Percentiles rank a stretch among this genome's conserved stretches.
These are phyloP conservation scores for Drosophila anceps DNA, from an alignment of 2,888 invertebrate species.

Conservation along the genomic window DNA sequence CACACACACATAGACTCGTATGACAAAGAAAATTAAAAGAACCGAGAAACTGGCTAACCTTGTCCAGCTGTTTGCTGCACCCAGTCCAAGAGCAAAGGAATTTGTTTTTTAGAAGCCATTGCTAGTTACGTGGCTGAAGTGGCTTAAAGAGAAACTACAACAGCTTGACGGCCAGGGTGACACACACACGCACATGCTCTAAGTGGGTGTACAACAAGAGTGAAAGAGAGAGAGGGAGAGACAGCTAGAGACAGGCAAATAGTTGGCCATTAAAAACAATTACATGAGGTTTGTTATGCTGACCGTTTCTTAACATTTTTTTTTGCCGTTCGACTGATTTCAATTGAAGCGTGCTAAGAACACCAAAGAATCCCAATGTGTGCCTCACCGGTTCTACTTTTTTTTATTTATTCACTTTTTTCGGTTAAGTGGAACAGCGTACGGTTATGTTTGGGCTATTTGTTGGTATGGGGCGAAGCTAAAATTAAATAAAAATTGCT, in stretches of 20 bases:
- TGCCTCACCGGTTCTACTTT: constrained; percentile 27
- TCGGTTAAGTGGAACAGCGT: constrained; percentile 61
- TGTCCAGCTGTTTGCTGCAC: constrained; percentile 69
- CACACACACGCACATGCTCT: constrained; percentile 33
- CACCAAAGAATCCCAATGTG: constrained; percentile 42
- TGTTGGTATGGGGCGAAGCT: constrained; percentile 48
- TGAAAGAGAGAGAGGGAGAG: constrained; percentile 11
- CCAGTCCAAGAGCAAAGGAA: constrained; percentile 69
- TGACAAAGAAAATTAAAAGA: constrained; percentile 47
- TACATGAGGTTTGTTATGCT: constrained; percentile 60
- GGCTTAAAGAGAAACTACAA: constrained; percentile 50
- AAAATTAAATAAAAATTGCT: constrained; percentile 60
- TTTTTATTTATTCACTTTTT: constrained; percentile 25
- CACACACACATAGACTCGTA: constrained; percentile 10
- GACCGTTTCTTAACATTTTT: constrained; percentile 26
- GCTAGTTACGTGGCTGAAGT: constrained; percentile 65
- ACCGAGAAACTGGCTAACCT: constrained; percentile 70
- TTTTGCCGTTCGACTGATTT: constrained; percentile 54
- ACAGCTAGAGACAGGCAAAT: constrained; percentile 33
- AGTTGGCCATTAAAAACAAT: constrained; percentile 70
- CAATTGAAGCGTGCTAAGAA: constrained; percentile 56
- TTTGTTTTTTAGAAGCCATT: constrained; percentile 65
- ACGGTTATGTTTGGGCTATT: constrained; percentile 64
- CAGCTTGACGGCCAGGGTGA: constrained; percentile 60
- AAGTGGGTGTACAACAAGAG: constrained; percentile 40